Evolutionary conservation across 2,797 vertebrate genomes (phyloP).

Genomic region (Sebastes iracundus): DNA sequence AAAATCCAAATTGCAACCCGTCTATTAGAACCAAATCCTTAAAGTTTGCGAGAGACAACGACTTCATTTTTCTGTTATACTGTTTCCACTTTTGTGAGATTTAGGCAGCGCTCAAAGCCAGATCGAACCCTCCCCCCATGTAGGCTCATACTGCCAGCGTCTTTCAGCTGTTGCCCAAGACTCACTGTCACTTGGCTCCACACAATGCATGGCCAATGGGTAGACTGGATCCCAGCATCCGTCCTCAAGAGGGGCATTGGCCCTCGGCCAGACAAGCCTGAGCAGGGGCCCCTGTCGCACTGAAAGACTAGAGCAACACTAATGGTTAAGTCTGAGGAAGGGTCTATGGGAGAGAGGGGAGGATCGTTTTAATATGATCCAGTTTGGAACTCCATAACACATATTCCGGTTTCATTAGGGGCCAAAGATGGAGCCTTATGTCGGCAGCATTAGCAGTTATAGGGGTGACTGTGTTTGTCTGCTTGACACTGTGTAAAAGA

Average conservation of each 20-base stretch:
- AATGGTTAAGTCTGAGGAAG: constrained; percentile 75
- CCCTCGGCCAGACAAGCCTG: constrained; percentile 65
- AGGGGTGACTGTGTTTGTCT: constrained; percentile 78
- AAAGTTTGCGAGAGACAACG: background rate
- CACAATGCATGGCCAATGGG: constrained; percentile 69
- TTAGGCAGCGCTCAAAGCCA: constrained; percentile 49
- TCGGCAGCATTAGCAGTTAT: constrained; percentile 70
- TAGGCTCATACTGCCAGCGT: constrained; percentile 41
- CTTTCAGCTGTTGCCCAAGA: constrained; percentile 80
- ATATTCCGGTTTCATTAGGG: constrained; percentile 76
- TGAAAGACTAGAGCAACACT: constrained; percentile 74
- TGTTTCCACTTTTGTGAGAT: constrained; percentile 60
- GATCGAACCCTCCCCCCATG: constrained; percentile 52
- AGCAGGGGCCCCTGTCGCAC: constrained; percentile 49
- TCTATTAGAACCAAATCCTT: background rate
- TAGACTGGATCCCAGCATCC: constrained; percentile 69
- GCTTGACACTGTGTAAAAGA: constrained; percentile 80
- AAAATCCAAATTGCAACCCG: background rate
- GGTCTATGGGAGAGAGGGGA: constrained; percentile 22
- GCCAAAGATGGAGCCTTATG: constrained; percentile 71
- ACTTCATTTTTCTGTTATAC: constrained; percentile 41
- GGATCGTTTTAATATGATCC: constrained; percentile 67
- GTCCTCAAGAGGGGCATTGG: constrained; percentile 72
- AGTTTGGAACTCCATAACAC: constrained; percentile 75
- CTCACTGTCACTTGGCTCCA: constrained; percentile 78